Evolutionary conservation across 2,888 invertebrate genomes (phyloP), one percentile per base, ranked within the genome.

Genomic region (Nemurella pictetii): DNA sequence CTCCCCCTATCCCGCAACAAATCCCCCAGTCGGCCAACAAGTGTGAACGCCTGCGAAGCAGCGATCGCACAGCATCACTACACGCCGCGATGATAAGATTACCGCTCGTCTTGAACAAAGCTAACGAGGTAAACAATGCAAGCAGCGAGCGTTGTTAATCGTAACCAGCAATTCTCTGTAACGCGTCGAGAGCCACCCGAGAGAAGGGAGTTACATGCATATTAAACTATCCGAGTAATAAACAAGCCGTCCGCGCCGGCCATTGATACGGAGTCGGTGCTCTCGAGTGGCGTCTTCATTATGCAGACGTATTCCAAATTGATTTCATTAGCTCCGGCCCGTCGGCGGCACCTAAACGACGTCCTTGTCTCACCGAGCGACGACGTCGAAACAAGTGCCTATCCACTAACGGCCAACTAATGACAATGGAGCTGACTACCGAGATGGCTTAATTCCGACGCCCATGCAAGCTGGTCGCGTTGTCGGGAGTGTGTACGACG

Each of bases 281-380:
- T 12, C 55, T 55, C 55, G 55, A 55, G 55, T 55, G 55, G 32
- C 80, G 32, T 81, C 80, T 81, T 81, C 80, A 81, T 81, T 81
- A 81, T 35, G 35, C 36, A 26, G 80, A 81, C 80, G 80, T 81
- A 81, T 81, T 81, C 80, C 32, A 81, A 81, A 81, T 81, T 81
- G 80, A 81, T 81, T 81, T 81, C 80, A 81, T 81, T 81, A 81
- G 80, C 36, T 35, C 32, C 78, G 29, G 78, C 32, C 78, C 78
- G 78, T 29, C 78, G 78, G 30, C 78, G 27, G 55, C 78, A 78
- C 20, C 78, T 78, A 78, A 78, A 29, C 78, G 78, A 29, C 29
- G 75, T 28, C 29, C 75, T 75, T 28, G 75, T 75, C 75, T 75
- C 55, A 75, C 75, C 26, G 75, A 7, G 75, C 75, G 75, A n/a